Evolutionary conservation across 2,888 invertebrate species (phyloP).

Genomic region (Stomorhina lunata): DNA sequence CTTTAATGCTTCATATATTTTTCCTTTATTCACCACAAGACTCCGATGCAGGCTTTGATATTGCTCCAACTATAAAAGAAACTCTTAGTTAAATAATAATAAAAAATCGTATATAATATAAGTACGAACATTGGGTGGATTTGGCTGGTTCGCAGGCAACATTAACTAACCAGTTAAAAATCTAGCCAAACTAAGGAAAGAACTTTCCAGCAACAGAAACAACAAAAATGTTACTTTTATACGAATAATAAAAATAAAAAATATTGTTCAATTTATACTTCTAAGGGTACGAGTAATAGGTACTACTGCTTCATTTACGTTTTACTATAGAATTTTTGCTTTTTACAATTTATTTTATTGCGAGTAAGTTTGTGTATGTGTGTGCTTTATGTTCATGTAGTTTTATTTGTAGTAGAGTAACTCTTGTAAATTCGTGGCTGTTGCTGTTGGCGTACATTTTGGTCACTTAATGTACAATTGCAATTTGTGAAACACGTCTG

Average conservation of each 20-base stretch:
- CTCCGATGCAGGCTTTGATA: neutral
- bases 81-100: neutral
- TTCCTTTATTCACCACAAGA: neutral
- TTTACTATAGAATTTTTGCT: conserved; percentile 1
- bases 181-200: neutral
- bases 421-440: conserved; percentile 14
- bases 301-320: conserved; percentile 47
- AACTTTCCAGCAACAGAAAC: neutral
- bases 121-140: conserved; percentile 1
- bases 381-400: conserved; percentile 32
- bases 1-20: conserved; percentile 58
- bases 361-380: neutral
- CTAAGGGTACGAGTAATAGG: neutral
- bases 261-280: conserved; percentile 50
- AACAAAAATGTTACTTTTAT: conserved; percentile 37
- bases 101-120: neutral
- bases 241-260: conserved; percentile 47
- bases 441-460: conserved; percentile 43
- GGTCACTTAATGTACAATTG: conserved; percentile 62
- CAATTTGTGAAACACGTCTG: conserved; percentile 62
- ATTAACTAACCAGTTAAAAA: conserved; percentile 14
- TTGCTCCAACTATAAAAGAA: conserved; percentile 15
- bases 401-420: conserved; percentile 10
- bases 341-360: neutral
- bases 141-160: neutral